These are phyloP conservation scores for Amyelois transitella DNA, from an alignment of 1,140 invertebrate genomes.

Conservation along the genomic window DNA sequence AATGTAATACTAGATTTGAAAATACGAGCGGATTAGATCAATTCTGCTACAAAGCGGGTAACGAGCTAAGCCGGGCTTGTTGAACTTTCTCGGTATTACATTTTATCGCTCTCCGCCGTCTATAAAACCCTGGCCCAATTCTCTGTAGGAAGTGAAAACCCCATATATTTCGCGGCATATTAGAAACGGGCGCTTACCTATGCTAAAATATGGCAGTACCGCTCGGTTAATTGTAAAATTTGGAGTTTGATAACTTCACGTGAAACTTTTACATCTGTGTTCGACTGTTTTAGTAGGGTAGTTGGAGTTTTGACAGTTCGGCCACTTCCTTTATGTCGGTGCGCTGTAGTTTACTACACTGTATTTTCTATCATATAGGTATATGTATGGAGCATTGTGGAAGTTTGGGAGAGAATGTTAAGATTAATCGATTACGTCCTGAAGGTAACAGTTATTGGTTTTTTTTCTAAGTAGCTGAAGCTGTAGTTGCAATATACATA, in stretches of 20 bases:
- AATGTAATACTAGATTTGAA: background rate
- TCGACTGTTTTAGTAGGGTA: conserved; percentile 25
- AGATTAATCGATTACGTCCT: no score
- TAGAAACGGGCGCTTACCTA: conserved; percentile 34
- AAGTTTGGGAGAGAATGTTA: background rate
- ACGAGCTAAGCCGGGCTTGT: background rate
- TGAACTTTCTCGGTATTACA: background rate
- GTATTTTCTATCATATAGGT: background rate
- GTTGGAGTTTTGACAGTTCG: conserved; percentile 37
- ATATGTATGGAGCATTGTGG: background rate
- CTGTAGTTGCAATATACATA: no score
- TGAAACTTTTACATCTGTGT: conserved; percentile 30
- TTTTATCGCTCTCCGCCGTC: conserved; percentile 1
- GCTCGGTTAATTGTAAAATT: conserved; percentile 42
- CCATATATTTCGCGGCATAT: conserved; percentile 34
- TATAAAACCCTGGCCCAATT: conserved; percentile 17
- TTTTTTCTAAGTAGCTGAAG: no score
- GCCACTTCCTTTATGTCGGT: conserved; percentile 25
- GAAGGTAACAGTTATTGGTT: no score
- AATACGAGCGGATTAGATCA: background rate
- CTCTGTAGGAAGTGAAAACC: conserved; percentile 26
- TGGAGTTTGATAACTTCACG: conserved; percentile 40
- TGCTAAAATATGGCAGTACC: conserved; percentile 32
- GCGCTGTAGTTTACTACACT: background rate
- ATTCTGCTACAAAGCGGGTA: background rate